These are phyloP conservation scores for Hirundo rustica DNA, from an alignment of 2,797 vertebrate species.

Conservation along the genomic window DNA sequence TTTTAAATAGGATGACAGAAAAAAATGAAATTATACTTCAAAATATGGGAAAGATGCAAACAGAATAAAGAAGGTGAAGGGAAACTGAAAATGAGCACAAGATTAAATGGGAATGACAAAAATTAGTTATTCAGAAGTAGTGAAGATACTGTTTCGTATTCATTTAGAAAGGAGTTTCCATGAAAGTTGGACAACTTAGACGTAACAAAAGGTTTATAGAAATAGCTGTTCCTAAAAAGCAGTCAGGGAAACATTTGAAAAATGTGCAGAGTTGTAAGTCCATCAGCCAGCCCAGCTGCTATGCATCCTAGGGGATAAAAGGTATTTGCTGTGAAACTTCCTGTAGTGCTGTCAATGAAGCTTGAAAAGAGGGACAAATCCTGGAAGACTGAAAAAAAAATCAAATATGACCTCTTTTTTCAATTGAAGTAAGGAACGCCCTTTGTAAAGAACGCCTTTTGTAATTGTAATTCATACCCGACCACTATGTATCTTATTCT, in stretches of 20 bases:
- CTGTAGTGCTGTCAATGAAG: neutral
- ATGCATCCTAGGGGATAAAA: neutral
- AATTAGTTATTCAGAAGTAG: neutral
- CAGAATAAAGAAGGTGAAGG: neutral
- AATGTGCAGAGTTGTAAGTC: constrained; percentile 15
- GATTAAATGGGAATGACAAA: neutral
- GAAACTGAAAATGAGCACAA: neutral
- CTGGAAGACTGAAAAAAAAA: neutral
- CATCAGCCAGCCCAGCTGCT: neutral
- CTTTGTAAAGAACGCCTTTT: neutral
- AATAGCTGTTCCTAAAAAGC: constrained; percentile 44
- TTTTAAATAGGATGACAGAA: neutral
- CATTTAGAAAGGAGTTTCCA: neutral
- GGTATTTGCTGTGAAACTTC: constrained; percentile 12
- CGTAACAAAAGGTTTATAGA: constrained; percentile 14
- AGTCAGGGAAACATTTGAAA: constrained; percentile 35
- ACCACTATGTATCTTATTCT: neutral
- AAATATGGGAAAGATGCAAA: neutral
- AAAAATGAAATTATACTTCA: neutral
- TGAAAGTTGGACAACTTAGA: neutral
- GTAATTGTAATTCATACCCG: neutral
- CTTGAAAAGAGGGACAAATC: neutral
- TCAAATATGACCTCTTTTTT: neutral
- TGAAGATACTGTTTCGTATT: neutral
- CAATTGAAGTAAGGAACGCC: neutral